Percentiles rank a stretch among this genome's conserved stretches.
phyloP scores from a whole-genome alignment of 1,140 invertebrate species.

The Drosophila sechellia region DNA sequence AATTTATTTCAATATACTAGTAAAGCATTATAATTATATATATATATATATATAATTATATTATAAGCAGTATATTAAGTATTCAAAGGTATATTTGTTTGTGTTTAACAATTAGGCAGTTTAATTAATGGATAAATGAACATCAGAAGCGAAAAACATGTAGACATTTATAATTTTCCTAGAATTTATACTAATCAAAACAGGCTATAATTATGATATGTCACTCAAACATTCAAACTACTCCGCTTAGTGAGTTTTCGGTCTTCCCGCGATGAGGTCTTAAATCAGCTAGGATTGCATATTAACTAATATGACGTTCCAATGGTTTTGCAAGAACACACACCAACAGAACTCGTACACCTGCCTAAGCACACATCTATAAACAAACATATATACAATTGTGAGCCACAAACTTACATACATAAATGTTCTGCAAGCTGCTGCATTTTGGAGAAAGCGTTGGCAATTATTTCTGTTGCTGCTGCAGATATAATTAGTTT shows the following conservation, averaged over 20 bases:
- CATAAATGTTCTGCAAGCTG: not conserved
- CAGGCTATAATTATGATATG: not conserved
- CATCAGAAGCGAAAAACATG: too few species aligned
- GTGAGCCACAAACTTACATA: not conserved
- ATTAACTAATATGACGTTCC: conserved; percentile 56
- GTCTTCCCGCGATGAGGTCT: conserved; percentile 25
- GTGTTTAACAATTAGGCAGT: too few species aligned
- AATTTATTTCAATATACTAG: too few species aligned
- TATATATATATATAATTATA: too few species aligned
- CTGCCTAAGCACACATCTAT: not conserved
- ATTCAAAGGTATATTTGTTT: too few species aligned
- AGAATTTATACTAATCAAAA: not conserved
- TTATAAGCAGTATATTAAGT: too few species aligned
- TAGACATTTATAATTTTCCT: too few species aligned
- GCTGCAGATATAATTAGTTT: conserved; percentile 68
- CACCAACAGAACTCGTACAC: conserved; percentile 11
- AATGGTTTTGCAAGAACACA: conserved; percentile 24
- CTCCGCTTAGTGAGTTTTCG: not conserved
- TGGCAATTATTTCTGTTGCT: conserved; percentile 28
- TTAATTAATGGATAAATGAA: too few species aligned
- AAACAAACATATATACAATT: conserved; percentile 4
- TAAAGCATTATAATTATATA: too few species aligned
- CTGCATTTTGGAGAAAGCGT: conserved; percentile 43
- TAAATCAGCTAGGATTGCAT: conserved; percentile 62
- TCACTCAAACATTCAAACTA: not conserved